Base-by-base conservation (phyloP, 2,888 invertebrate genomes). In the Eurytoma adleriae region DNA sequence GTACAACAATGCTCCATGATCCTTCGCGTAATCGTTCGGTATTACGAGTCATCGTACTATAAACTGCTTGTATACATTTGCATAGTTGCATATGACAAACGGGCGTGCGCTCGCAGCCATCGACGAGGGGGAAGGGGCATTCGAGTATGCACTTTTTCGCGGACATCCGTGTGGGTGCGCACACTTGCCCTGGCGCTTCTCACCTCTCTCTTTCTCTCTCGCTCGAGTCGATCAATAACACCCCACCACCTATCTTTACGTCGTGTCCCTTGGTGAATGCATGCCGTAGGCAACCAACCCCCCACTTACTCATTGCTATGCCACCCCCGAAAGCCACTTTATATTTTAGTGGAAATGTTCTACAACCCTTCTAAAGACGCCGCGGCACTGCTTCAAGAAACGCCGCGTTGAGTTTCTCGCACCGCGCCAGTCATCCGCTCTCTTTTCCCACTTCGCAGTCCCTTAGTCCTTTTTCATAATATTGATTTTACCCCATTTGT, bases 271-370 rank as follows among this genome's bases (percentile, higher is more conserved):
- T 85, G 87, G 85, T 85, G 88, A 74, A 69, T 74, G 72, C 68
- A 79, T 69, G 66, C 73, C 73, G 68, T 54, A 73, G 67, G 68
- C 67, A 87, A 87, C 30, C 56, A 13, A 68, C 13, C 54, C 24
- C 40, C 5, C 87, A 87, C 87, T 87, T 87, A 57, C 88, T 88
- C 86, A 88, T 89, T 89, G 89, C 89, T 88, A 88, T 88, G 87
- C 88, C 87, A 88, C 87, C 87, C 87, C 87, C 86, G 84, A 88
- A 88, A 88, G 87, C 87, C 89, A 89, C 89, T 89, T 89, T 89
- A 89, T 89, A 89, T 88, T 88, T 89, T 88, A 89, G 89, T 89
- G 88, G 87, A 87, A 88, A 87, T 89, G 89, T 89, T 88, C 87
- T 88, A 89, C 88, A 89, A 88, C 87, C 87, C 88, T 87, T 87